A percentile compares a stretch with the other conserved stretches of the same genome.
phyloP scores from a whole-genome alignment of 2,888 invertebrate genomes.

The Ormyrus rosae region DNA sequence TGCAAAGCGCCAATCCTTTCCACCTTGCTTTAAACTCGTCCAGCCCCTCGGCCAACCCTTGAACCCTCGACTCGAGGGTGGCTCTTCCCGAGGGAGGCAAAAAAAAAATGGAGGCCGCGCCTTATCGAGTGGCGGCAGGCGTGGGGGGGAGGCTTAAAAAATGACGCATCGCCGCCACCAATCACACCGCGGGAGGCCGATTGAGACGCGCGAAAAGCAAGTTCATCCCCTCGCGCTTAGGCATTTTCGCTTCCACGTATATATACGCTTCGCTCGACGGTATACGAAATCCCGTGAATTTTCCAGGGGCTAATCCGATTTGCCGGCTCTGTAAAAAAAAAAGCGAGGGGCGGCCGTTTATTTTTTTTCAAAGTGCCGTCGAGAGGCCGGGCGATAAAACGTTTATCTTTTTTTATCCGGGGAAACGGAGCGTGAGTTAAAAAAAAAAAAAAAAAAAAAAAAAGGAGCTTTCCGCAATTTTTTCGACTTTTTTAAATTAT shows the following conservation, averaged over 20 bases:
- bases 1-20: conserved; percentile 64
- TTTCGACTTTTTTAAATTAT: conserved; percentile 25
- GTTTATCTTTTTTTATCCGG: conserved; percentile 43
- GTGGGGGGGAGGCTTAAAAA: conserved; percentile 67
- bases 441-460: conserved; percentile 11
- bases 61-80: conserved; percentile 10
- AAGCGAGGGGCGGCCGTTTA: neutral
- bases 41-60: conserved; percentile 16
- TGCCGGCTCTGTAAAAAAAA: conserved; percentile 15
- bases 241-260: conserved; percentile 45
- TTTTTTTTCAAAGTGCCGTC: conserved; percentile 2
- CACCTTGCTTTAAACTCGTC: conserved; percentile 9
- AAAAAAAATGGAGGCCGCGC: conserved; percentile 42
- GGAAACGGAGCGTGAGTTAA: neutral
- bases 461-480: conserved; percentile 19
- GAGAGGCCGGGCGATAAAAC: conserved; percentile 29
- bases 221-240: neutral
- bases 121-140: conserved; percentile 69
- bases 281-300: conserved; percentile 24
- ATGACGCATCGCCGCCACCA: conserved; percentile 71
- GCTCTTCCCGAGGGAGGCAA: neutral
- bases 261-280: conserved; percentile 37
- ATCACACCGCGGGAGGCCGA: conserved; percentile 71
- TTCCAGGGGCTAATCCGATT: conserved; percentile 50
- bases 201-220: conserved; percentile 61